Evolutionary conservation across 1,140 invertebrate genomes (phyloP), one percentile per base, ranked within the genome.

Genomic region (Cydia splendana): DNA sequence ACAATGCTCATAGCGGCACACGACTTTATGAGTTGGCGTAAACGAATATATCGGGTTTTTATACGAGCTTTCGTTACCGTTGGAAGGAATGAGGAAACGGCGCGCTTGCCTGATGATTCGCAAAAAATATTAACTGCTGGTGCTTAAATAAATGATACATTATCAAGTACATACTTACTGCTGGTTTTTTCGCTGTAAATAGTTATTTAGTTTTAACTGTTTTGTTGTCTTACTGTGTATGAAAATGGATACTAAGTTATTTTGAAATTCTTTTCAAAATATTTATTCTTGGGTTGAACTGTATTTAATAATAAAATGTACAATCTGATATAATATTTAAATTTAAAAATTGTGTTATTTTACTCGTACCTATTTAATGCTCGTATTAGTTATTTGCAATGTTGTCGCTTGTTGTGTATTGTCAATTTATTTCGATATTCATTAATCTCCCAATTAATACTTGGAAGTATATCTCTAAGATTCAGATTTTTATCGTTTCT

Each of bases 61-160:
- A 9, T 71, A 71, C 34, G 34, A 38, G 34, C 30, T 71, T 71
- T 71, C 67, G 67, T 71, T 71, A 45, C 67, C 67, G 67, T 71
- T 71, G 67, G 57, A 18, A 45, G 67, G 67, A 71, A 71, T 71
- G 67, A 71, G 67, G 67, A 71, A 71, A 71, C 67, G 34, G 34
- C 34, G 67, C 34, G 67, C 67, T 30, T 38, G 65, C 65, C 15
- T 62, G 57, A 62, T 24, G 57, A 20, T 24, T 62, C 57, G 57
- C 57, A 62, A 62, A 62, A 62, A 62, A 62, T 53, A 18, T 62
- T 24, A 62, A 62, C 57, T 24, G 20, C 57, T 62, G 57, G 57
- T 62, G 57, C 57, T 62, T 62, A 62, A 62, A 62, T 62, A 62
- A 62, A 62, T 62, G 57, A 62, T 62, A 62, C 57, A 57, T 57